Evolutionary conservation across 2,888 invertebrate species (phyloP), one percentile per base, ranked within the genome.

Genomic region (Incurvaria masculella): DNA sequence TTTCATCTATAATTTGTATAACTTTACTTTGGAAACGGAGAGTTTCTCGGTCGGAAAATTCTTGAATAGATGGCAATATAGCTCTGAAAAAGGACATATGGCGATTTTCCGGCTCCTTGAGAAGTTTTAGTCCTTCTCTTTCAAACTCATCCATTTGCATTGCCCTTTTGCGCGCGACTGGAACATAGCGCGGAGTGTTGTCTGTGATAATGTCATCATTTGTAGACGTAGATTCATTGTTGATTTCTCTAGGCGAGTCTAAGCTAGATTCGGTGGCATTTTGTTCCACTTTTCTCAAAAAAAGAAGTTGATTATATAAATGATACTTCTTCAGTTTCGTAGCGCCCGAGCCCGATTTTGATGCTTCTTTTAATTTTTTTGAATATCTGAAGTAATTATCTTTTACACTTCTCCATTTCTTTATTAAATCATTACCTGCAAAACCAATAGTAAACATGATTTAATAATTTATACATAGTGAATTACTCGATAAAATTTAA

Each of bases 51-150:
- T 55, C 53, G 39, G 53, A 46, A 49, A 56, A 55, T 5, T 52
- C 52, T 50, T 53, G 44, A 2, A 56, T 45, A 2, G 53, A 55
- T 53, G 53, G 55, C 53, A 56, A 52, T 47, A 55, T 56, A 51
- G 8, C 53, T 49, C n/a, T 57, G 17, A 47, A 56, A 51, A 57
- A 54, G 11, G 46, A 51, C 50, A 54, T 44, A 45, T 52, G 52
- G 48, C 50, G 51, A 54, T 54, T 54, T 55, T 56, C 57, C 42
- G 52, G 53, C 53, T 53, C 56, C 52, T 57, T 54, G 46, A 55
- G 50, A 50, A 45, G 1, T 53, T 53, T 52, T 47, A 54, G 47
- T 43, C 44, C 48, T 21, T 51, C 26, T 51, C 41, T 53, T 53
- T 56, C 55, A 51, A 56, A 55, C 17, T 56, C 54, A 52, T 56